Evolutionary conservation across 2,113 vertebrate species (phyloP), one percentile per base, ranked within the genome.

Genomic region (Brachyhypopomus gauderio): DNA sequence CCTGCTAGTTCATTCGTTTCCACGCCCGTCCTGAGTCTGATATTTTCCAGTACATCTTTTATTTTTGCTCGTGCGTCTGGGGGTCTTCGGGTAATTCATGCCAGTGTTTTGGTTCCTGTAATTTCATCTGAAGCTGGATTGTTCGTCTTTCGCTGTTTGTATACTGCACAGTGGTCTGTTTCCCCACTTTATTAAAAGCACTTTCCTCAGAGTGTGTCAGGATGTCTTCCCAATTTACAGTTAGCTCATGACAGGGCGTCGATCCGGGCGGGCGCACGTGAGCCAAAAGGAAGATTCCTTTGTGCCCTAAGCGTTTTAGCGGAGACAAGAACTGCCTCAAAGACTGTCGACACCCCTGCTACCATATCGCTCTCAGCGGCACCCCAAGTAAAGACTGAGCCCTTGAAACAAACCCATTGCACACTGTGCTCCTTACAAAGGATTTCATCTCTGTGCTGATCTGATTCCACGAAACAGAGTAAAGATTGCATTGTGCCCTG

Each of bases 201-300:
- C 89, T 92, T 92, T 92, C 89, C 88, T 87, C 72, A 72, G 80
- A 36, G 85, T 79, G 91, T 92, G 92, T 93, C 92, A 92, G 91
- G 88, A 87, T 92, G 91, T 92, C 92, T 93, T 93, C 91, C 87
- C 90, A 90, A 91, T 91, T 94, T 92, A 91, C 91, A 90, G 93
- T 92, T 90, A 92, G 87, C 91, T 90, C 62, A 89, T 92, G 92
- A 92, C 92, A 93, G 91, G 84, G 81, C 90, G 87, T 70, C 87
- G 85, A 90, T 89, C 90, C 83, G 87, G 89, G 88, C 87, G 88
- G 75, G 77, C 86, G 87, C 85, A 91, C 87, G 71, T 83, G 86
- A 88, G 90, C 84, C 84, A 86, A 88, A 86, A 86, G 89, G 87
- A 87, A 89, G 86, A 87, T 85, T 89, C 87, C 89, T 92, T 92